Base-by-base conservation (phyloP, 2,797 vertebrate genomes). In the Botia kubotai region DNA sequence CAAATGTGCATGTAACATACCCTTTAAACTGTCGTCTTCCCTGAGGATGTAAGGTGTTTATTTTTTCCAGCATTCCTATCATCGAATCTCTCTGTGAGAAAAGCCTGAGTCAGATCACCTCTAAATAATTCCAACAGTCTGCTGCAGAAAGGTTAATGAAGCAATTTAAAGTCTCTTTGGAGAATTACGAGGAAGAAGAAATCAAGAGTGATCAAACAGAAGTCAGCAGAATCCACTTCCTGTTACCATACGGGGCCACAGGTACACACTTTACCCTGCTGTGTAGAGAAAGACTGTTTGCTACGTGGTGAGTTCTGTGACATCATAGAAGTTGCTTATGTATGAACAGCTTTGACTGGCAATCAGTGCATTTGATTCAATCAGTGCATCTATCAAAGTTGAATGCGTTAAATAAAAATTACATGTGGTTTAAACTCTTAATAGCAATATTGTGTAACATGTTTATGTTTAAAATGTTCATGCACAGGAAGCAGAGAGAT, bases 121-220 rank as follows among this genome's bases (percentile, higher is more conserved):
- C 80, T 83, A 88, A 89, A 90, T 89, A 88, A 90, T 87, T 88
- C 71, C 84, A 75, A 82, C 66, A 80, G 58, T 84, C 82, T 12
- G 62, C 66, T 26, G 88, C 52, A 81, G 87, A 88, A 92, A 92
- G 88, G 91, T 91, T 89, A 91, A 89, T 88, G 86, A 89, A 82
- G 76, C 86, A 81, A 91, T 90, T 91, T 75, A 88, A 85, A 87
- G 86, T 77, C 85, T 84, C 75, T 83, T 83, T 81, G 43, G 81
- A 62, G 85, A 87, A 79, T 71, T 43, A 74, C 77, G 62, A 72
- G 83, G 67, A 78, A 57, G 57, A 62, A 84, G 55, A 55, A 82
- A 81, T 80, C 78, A 81, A 76, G 48, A 53, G 65, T 71, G 72
- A 75, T 82, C 74, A 82, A 82, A 77, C 66, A 76, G n/a, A 75